Base-by-base conservation (phyloP, 2,888 invertebrate genomes). In the Tolmerus cingulatus region DNA sequence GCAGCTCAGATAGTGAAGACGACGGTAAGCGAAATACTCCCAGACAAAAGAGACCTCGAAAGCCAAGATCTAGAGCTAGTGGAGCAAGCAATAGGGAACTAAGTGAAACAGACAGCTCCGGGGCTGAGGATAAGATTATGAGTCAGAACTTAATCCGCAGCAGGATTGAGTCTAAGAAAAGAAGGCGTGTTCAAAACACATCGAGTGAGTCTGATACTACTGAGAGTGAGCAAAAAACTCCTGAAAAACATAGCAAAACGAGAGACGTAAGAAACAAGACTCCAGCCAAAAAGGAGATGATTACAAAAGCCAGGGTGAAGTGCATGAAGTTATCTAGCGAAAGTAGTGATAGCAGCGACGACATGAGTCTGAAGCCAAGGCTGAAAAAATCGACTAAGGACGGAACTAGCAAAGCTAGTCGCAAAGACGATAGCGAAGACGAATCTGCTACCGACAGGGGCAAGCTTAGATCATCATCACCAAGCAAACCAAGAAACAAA, bases 1-100 rank as follows among this genome's bases (percentile, higher is more conserved):
- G 94, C 90, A 93, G 92, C 89, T 92, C 93, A 5, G 94, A 94
- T 90, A 92, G 91, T 46, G 94, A 92, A 74, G 91, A 92, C 89
- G 88, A 91, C 9, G 90, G 89, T 43, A 91, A 91, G 86, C 89
- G 91, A 0, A 91, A 90, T 37, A 89, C 90, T 0, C 91, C 90
- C 14, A 90, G 92, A 34, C 89, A 91, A 9, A 91, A 92, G 86
- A 92, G 92, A 87, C 90, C 88, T 3, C 87, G 89, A 16, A 89
- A 89, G 23, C 88, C 88, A 30, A 82, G 89, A 51, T 89, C 89
- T 19, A 78, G 89, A 66, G 14, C 87, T 23, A 87, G 87, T 43
- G 77, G 82, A 37, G 34, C 87, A 7, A 82, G 86, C 19, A 86
- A 74, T 23, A 85, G 85, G 19, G 82, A 87, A 19, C 8, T 79